Evolutionary conservation across 2,797 vertebrate species (phyloP), one percentile per base, ranked within the genome.

Genomic region (Varecia variegata): DNA sequence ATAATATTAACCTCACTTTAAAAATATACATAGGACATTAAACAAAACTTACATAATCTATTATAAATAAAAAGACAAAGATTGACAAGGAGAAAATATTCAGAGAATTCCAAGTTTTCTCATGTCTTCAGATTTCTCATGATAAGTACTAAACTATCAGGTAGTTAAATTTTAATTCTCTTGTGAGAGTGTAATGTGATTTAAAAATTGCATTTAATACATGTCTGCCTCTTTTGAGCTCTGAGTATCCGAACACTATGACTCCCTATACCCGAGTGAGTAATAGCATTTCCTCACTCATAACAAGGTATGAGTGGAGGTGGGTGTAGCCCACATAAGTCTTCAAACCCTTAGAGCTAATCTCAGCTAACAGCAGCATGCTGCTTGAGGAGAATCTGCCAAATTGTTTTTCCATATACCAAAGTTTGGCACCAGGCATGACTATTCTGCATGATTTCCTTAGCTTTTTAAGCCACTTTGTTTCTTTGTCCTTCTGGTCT

Each of bases 111-210:
- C 9, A 77, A 71, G n/a, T 87, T 88, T 88, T 79, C 60, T 82
- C 50, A 35, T 93, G 79, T 93, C 52, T 88, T 93, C 40, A 71
- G 2, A 73, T 90, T 87, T 95, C 47, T 94, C 21, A 30, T 91
- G 12, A 45, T 86, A 14, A 79, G 23, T 74, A 74, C 30, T 73
- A 83, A 83, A 93, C 43, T 50, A 40, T 52, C 30, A 65, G 8
- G 32, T n/a, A 12, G 30, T 92, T 93, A 88, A 70, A 81, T 60
- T 58, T 86, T 65, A 65, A 71, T 77, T 84, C 23, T 35, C 45
- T 71, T 93, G 12, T 86, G 73, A 84, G 35, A 21, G 14, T 90
- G 35, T 82, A 85, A 81, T 74, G 45, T 74, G 43, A 87, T 88
- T 87, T 81, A 20, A 94, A 92, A 73, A 50, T 85, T 88, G 45